A percentile compares a stretch with the other conserved stretches of the same genome.
Conservation (phyloP, 1,140 invertebrate species). For the Cydia strobilella region DNA sequence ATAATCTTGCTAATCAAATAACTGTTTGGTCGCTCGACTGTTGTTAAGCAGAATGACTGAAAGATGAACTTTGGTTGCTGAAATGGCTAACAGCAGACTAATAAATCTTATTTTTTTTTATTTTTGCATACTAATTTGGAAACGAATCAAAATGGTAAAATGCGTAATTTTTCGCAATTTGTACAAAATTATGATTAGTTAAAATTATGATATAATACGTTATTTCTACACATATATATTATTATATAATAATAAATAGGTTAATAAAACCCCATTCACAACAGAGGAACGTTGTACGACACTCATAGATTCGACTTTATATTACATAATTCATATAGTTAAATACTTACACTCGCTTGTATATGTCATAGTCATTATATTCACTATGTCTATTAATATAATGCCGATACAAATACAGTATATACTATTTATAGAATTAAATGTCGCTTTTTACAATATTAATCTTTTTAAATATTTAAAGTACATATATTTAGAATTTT, state of each 20-base stretch:
- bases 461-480: constrained; percentile 44
- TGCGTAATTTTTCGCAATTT: constrained; percentile 54
- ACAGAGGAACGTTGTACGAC: constrained; percentile 71
- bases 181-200: constrained; percentile 55
- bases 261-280: constrained; percentile 63
- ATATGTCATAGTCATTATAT: constrained; percentile 55
- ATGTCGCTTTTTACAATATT: constrained; percentile 61
- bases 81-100: too few species aligned
- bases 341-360: constrained; percentile 53
- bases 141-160: constrained; percentile 42
- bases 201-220: constrained; percentile 49
- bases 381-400: constrained; percentile 52
- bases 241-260: constrained; percentile 49
- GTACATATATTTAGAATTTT: constrained; percentile 60
- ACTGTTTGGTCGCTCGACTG: too few species aligned
- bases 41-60: too few species aligned
- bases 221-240: constrained; percentile 63
- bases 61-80: too few species aligned
- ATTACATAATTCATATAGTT: constrained; percentile 51
- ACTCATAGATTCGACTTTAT: constrained; percentile 55
- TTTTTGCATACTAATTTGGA: background rate
- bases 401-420: constrained; percentile 66
- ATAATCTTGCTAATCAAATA: too few species aligned
- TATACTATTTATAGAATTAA: constrained; percentile 57
- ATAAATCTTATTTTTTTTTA: too few species aligned